These are phyloP conservation scores for Peromyscus aztecus DNA, from an alignment of 2,797 vertebrate species.

Conservation along the genomic window DNA sequence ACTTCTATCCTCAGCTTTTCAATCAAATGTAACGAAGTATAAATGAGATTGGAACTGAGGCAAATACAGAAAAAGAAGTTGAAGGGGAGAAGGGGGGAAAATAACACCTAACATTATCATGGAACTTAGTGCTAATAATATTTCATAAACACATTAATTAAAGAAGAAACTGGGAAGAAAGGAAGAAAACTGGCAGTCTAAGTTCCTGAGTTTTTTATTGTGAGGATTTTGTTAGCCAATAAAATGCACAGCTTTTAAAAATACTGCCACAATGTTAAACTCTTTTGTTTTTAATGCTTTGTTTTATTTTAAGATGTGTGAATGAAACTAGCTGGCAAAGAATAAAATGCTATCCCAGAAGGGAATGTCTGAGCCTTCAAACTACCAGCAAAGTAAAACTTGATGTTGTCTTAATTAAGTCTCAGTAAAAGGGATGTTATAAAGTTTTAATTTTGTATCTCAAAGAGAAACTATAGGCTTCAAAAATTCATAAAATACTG, in stretches of 20 bases:
- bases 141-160: neutral
- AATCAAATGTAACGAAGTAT: neutral
- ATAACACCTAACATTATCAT: neutral
- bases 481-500: slow-evolving; percentile 60
- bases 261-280: neutral
- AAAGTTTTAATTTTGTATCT: slow-evolving; percentile 64
- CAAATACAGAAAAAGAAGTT: neutral
- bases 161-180: neutral
- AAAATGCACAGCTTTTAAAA: slow-evolving; percentile 41
- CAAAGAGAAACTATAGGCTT: slow-evolving; percentile 59
- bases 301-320: slow-evolving; percentile 62
- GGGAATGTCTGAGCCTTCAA: slow-evolving; percentile 34
- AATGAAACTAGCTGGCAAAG: slow-evolving; percentile 40
- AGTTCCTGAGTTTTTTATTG: neutral
- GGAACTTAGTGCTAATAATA: neutral
- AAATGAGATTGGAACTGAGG: neutral
- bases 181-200: neutral
- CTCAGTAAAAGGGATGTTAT: neutral
- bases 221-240: neutral
- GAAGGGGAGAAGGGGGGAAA: neutral
- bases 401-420: slow-evolving; percentile 70
- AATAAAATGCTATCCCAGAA: slow-evolving; percentile 26
- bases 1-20: neutral
- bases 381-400: slow-evolving; percentile 71
- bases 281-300: slow-evolving; percentile 20